A percentile compares a stretch with the other conserved stretches of the same genome.
phyloP scores from a whole-genome alignment of 2,888 invertebrate species.

The Cataglyphis livida region DNA sequence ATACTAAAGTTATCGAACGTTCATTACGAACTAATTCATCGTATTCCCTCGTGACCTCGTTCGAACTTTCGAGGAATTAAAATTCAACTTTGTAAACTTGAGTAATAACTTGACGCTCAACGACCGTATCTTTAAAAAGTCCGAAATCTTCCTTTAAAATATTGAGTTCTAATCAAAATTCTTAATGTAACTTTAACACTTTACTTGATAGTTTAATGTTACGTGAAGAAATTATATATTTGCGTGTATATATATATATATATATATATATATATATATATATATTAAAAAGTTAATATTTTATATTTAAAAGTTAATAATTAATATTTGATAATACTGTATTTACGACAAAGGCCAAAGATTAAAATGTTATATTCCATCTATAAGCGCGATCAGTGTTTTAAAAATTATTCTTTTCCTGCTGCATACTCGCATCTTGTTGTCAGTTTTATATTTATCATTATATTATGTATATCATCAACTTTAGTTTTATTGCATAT shows the following conservation, averaged over 20 bases:
- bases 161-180: constrained; percentile 32
- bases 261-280: background rate
- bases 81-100: constrained; percentile 53
- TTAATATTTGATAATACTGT: background rate
- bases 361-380: constrained; percentile 42
- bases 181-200: constrained; percentile 1
- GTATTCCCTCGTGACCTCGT: constrained; percentile 55
- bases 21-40: constrained; percentile 64
- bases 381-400: constrained; percentile 32
- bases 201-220: constrained; percentile 1
- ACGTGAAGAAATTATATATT: background rate
- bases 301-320: constrained; percentile 3
- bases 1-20: constrained; percentile 60
- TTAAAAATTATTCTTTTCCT: constrained; percentile 66
- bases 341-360: constrained; percentile 35
- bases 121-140: constrained; percentile 49
- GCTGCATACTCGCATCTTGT: constrained; percentile 43
- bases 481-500: constrained; percentile 57
- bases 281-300: background rate
- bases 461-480: constrained; percentile 69
- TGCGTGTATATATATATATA: background rate
- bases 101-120: constrained; percentile 36
- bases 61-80: constrained; percentile 63
- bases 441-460: constrained; percentile 64
- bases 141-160: constrained; percentile 43